Percentiles rank a stretch among this genome's conserved stretches.
These are phyloP conservation scores for Podarcis raffonei DNA, from an alignment of 2,113 vertebrate genomes.

Conservation along the genomic window DNA sequence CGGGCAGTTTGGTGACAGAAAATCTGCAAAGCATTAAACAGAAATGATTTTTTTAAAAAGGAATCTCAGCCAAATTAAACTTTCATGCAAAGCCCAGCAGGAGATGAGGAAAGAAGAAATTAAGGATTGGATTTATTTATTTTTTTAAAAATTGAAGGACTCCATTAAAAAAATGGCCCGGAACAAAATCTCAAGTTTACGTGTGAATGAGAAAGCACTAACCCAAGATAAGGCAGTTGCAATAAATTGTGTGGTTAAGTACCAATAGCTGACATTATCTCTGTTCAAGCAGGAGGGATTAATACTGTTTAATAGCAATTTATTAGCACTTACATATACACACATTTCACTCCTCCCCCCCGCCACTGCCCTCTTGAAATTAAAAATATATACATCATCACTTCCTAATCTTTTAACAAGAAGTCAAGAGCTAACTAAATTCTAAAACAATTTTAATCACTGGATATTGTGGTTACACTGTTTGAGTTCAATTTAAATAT, in stretches of 20 bases:
- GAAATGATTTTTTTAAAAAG: conserved; percentile 38
- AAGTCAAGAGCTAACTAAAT: conserved; percentile 67
- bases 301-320: conserved; percentile 53
- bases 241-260: conserved; percentile 49
- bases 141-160: conserved; percentile 41
- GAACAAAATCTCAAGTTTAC: conserved; percentile 63
- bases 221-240: conserved; percentile 42
- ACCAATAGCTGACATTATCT: conserved; percentile 52
- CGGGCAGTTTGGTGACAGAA: conserved; percentile 31
- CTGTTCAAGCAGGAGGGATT: conserved; percentile 24
- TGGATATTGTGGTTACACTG: conserved; percentile 52
- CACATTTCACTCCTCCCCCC: background rate
- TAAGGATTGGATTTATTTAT: conserved; percentile 57
- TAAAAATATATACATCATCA: conserved; percentile 39
- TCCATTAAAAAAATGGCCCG: conserved; percentile 65
- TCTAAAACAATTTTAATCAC: conserved; percentile 71
- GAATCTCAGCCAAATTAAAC: conserved; percentile 70
- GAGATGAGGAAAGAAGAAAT: conserved; percentile 60
- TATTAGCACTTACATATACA: conserved; percentile 39
- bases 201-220: conserved; percentile 51
- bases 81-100: conserved; percentile 64
- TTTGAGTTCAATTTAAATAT: conserved; percentile 68
- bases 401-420: conserved; percentile 70
- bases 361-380: conserved; percentile 43
- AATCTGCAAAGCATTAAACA: conserved; percentile 62